Base-by-base conservation (phyloP, 2,113 vertebrate genomes). In the Andinoacara biseriatus region DNA sequence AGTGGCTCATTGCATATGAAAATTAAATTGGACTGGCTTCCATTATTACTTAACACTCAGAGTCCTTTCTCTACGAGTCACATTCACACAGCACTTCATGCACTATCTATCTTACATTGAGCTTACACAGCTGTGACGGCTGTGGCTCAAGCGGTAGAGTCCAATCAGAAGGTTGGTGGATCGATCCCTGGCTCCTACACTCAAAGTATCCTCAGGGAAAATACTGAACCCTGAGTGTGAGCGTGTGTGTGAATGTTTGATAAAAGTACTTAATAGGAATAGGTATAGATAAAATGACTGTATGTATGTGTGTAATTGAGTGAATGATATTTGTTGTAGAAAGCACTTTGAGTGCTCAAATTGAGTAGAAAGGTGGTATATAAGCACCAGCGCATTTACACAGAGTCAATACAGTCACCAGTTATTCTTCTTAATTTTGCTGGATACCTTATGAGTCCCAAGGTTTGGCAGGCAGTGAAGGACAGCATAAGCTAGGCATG, bases 361-460 rank as follows among this genome's bases (percentile, higher is more conserved):
- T n/a, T 20, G n/a, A 56, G 52, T 10, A 56, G 54, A 56, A 56
- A 57, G n/a, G 54, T 40, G 38, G 10, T 40, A 11, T 11, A 14
- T 43, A 43, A 14, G 40, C 14, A 43, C 13, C 3, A 14, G 40
- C 5, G 14, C 43, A 5, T 15, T 46, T 15, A 15, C 49, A 17
- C 17, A 20, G 17, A 56, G 52, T 56, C 18, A 10, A 2, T n/a
- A n/a, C 10, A 56, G 52, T 5, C 58, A 59, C 46, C 49, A 20
- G 7, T 54, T 20, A 20, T 18, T 13, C 10, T 14, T 14, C 22
- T 14, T 24, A 24, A 24, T 58, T 5, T 11, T 35, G 38, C 10
- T 46, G 43, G 2, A 85, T 86, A 99, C 98, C 98, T 98, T 98
- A 77, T 99, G 97, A 56, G 97, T 97, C 54, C 96, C 97, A 8